phyloP scores from a whole-genome alignment of 2,113 vertebrate species.

The Zosterops borbonicus region DNA sequence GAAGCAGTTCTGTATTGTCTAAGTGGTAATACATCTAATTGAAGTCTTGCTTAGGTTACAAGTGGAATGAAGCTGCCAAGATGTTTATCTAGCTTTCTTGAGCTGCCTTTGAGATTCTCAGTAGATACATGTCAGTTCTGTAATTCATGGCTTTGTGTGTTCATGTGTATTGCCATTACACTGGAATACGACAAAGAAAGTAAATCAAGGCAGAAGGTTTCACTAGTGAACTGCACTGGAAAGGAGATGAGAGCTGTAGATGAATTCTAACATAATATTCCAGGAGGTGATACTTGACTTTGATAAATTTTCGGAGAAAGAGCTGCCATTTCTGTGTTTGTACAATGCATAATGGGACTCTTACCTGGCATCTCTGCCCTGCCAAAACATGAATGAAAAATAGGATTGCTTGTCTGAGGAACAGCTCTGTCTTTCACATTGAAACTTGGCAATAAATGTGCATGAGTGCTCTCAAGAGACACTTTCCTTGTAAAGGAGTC shows the following conservation, averaged over 20 bases:
- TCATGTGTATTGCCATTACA: not conserved
- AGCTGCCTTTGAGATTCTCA: not conserved
- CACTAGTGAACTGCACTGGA: not conserved
- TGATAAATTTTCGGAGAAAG: not conserved
- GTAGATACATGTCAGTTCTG: not conserved
- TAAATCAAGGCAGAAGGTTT: not conserved
- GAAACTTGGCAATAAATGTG: not conserved
- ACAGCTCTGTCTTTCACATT: constrained; percentile 21
- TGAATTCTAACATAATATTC: not conserved
- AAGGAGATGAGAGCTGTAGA: not conserved
- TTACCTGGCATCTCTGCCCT: not conserved
- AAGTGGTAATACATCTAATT: not conserved
- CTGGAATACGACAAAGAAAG: not conserved
- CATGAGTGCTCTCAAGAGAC: not conserved
- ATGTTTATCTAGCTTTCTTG: not conserved
- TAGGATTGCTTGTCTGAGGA: not conserved
- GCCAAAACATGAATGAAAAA: not conserved
- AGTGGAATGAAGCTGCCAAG: not conserved
- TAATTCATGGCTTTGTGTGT: not conserved
- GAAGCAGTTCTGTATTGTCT: not conserved
- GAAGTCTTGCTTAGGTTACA: not conserved
- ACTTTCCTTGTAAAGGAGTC: not conserved
- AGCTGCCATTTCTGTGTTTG: not conserved
- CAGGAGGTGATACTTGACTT: not conserved
- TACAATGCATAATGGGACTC: not conserved